Evolutionary conservation across 1,140 invertebrate genomes (phyloP).

Genomic region (Oryzaephilus surinamensis): DNA sequence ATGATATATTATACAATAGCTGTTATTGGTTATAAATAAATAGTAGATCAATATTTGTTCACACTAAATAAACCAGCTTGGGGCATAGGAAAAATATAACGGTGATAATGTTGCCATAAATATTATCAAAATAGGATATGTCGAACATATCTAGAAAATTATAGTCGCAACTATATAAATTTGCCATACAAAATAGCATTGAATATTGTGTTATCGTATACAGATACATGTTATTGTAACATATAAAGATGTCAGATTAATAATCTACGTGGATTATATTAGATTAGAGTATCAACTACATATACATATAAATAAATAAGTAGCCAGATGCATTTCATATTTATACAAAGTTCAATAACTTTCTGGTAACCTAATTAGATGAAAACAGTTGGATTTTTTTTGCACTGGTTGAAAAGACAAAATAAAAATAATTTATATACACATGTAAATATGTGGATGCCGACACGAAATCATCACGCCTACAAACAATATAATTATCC

Average conservation of each 20-base stretch:
- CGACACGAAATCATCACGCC: too few species aligned
- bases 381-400: too few species aligned
- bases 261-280: background rate
- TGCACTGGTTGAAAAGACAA: too few species aligned
- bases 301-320: too few species aligned
- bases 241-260: background rate
- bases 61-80: conserved; percentile 1
- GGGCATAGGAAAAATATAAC: conserved; percentile 3
- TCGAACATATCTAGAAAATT: background rate
- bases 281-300: background rate
- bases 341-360: too few species aligned
- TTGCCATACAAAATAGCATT: background rate
- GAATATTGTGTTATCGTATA: background rate
- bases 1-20: background rate
- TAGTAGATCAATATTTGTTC: conserved; percentile 6
- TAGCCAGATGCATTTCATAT: too few species aligned
- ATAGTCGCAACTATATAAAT: too few species aligned
- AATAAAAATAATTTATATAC: too few species aligned
- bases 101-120: conserved; percentile 7
- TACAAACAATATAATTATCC: too few species aligned
- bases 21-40: conserved; percentile 5
- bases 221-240: background rate
- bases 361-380: too few species aligned
- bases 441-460: too few species aligned
- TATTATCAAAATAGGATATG: background rate